A percentile compares a stretch with the other conserved stretches of the same genome.
phyloP scores from a whole-genome alignment of 2,888 invertebrate genomes.

The Hybos culiciformis region DNA sequence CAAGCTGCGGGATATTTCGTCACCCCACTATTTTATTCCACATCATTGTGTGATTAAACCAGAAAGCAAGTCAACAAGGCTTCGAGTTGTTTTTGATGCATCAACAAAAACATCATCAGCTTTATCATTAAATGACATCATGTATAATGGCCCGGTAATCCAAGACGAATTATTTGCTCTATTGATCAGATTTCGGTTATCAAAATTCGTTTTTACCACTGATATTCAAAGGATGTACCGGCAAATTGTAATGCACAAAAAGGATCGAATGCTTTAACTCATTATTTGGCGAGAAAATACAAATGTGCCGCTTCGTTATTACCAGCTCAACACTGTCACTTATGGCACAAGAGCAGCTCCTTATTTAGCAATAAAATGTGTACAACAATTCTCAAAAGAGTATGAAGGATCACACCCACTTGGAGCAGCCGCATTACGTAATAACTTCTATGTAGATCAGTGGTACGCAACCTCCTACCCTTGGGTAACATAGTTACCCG shows the following conservation, averaged over 20 bases:
- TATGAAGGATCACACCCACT: constrained; percentile 7
- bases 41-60: constrained; percentile 7
- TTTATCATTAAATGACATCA: constrained; percentile 9
- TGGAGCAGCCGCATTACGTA: constrained; percentile 10
- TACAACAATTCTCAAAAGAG: constrained; percentile 13
- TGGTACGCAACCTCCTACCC: too few species aligned
- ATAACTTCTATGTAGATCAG: constrained; percentile 16
- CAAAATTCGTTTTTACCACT: constrained; percentile 11
- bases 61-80: constrained; percentile 1
- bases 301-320: constrained; percentile 7
- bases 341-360: constrained; percentile 16
- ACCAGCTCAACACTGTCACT: constrained; percentile 2
- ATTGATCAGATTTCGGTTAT: constrained; percentile 7
- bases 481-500: too few species aligned
- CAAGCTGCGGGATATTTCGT: background rate
- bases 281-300: constrained; percentile 11
- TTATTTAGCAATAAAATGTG: constrained; percentile 14
- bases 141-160: constrained; percentile 5
- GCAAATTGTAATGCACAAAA: constrained; percentile 5
- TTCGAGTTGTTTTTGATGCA: constrained; percentile 9
- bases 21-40: background rate
- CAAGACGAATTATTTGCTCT: constrained; percentile 8
- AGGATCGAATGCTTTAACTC: constrained; percentile 9
- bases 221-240: constrained; percentile 12
- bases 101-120: constrained; percentile 4